Conservation (phyloP, 2,113 vertebrate species). For the Enhydra lutris region DNA sequence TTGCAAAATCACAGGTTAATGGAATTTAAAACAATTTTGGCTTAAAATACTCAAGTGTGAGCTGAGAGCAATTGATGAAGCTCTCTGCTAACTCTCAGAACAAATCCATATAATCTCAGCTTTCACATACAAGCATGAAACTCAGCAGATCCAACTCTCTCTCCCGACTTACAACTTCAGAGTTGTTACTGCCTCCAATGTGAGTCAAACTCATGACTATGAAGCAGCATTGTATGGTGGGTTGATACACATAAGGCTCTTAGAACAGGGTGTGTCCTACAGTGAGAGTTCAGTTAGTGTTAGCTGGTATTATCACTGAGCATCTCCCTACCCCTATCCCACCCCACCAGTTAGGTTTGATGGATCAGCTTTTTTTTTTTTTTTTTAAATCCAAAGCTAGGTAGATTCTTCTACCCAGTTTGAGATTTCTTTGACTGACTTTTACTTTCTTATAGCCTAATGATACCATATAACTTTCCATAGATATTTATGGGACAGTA, state of each 20-base stretch:
- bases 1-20: slow-evolving; percentile 42
- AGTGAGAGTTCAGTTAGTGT: background rate
- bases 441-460: background rate
- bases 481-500: background rate
- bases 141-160: background rate
- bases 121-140: slow-evolving; percentile 6
- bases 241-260: background rate
- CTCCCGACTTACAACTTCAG: background rate
- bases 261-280: background rate
- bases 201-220: background rate
- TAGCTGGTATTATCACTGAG: background rate
- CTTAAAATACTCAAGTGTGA: slow-evolving; percentile 7
- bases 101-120: background rate
- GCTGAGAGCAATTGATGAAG: slow-evolving; percentile 18
- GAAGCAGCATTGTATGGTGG: background rate
- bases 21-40: slow-evolving; percentile 46
- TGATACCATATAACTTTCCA: background rate
- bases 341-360: background rate
- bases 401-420: background rate
- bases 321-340: background rate
- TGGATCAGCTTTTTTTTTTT: background rate
- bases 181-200: background rate
- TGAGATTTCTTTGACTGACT: background rate
- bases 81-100: slow-evolving; percentile 37
- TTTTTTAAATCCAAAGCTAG: background rate